phyloP scores from a whole-genome alignment of 1,140 invertebrate species.

The Mercenaria mercenaria region DNA sequence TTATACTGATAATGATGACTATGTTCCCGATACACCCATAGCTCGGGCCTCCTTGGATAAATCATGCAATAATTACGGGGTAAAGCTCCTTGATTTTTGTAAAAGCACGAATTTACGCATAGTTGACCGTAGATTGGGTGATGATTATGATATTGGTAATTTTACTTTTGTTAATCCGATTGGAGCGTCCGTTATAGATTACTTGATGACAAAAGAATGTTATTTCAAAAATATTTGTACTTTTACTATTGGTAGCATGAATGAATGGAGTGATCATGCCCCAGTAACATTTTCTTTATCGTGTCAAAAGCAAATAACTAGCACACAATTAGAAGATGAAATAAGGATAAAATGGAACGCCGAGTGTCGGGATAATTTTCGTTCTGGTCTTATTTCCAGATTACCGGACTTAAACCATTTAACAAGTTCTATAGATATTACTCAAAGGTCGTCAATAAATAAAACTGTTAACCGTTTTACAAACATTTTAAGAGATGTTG shows the following conservation, averaged over 20 bases:
- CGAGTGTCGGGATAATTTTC: background rate
- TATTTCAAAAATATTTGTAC: background rate
- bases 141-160: background rate
- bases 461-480: background rate
- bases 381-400: background rate
- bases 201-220: background rate
- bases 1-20: too few species aligned
- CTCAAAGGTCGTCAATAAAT: background rate
- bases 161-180: background rate
- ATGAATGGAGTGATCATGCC: conserved; percentile 15
- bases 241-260: background rate
- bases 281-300: background rate
- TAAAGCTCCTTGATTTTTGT: conserved; percentile 21
- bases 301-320: background rate
- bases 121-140: background rate
- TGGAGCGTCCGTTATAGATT: background rate
- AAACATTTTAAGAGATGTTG: background rate
- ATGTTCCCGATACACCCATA: conserved; percentile 15
- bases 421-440: background rate
- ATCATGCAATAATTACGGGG: background rate
- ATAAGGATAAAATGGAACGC: background rate
- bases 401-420: background rate
- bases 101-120: background rate
- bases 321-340: background rate
- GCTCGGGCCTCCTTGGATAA: conserved; percentile 18